These are phyloP conservation scores for Etheostoma nigrum DNA, from an alignment of 2,797 vertebrate genomes.

Conservation along the genomic window DNA sequence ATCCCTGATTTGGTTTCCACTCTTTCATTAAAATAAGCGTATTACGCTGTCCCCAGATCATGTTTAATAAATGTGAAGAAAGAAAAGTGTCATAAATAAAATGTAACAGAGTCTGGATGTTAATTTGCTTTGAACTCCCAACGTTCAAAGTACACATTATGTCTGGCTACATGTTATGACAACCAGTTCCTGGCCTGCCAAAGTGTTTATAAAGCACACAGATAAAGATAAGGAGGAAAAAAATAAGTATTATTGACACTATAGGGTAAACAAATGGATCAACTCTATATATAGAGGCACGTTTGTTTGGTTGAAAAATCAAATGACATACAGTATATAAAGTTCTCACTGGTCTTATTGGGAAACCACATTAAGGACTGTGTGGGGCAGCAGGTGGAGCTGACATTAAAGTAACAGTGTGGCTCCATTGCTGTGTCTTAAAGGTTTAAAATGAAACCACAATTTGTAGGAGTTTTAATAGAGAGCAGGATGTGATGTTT, in stretches of 20 bases:
- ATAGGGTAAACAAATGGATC: constrained; percentile 19
- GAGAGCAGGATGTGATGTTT: background rate
- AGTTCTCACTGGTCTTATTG: constrained; percentile 59
- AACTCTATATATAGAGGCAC: constrained; percentile 11
- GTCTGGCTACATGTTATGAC: constrained; percentile 24
- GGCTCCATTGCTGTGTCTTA: constrained; percentile 28
- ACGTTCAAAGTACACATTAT: constrained; percentile 1
- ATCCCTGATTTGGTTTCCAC: background rate
- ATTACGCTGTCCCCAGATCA: background rate
- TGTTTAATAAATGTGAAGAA: background rate
- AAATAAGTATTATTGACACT: constrained; percentile 11
- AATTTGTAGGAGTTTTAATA: constrained; percentile 1
- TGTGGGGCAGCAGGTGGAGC: constrained; percentile 59
- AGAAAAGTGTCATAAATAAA: background rate
- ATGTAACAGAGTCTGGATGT: background rate
- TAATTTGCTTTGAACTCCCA: constrained; percentile 24
- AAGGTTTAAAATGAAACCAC: constrained; percentile 23
- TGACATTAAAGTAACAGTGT: constrained; percentile 44
- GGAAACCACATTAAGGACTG: constrained; percentile 61
- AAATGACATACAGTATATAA: constrained; percentile 27
- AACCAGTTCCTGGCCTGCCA: constrained; percentile 17
- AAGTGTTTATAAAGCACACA: constrained; percentile 28
- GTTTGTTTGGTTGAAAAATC: constrained; percentile 30
- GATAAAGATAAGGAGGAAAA: constrained; percentile 2
- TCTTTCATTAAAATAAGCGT: background rate